Evolutionary conservation across 2,797 vertebrate genomes (phyloP).

Genomic region (Geotria australis): DNA sequence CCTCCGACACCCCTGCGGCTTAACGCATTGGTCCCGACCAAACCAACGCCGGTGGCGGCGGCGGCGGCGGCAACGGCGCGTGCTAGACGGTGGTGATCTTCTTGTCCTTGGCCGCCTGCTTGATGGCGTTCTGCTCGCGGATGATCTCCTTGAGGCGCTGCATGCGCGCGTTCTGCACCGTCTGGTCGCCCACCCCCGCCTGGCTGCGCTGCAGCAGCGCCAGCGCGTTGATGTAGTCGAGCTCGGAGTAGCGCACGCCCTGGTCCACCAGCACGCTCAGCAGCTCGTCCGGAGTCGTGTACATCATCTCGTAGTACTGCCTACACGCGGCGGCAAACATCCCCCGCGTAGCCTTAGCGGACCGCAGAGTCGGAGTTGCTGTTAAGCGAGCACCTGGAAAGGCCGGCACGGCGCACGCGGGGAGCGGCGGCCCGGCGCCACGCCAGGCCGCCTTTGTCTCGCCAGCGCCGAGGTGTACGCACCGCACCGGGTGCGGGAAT

Average conservation of each 20-base stretch:
- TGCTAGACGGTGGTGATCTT: slow-evolving; percentile 74
- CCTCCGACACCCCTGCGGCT: background rate
- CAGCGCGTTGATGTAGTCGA: slow-evolving; percentile 86
- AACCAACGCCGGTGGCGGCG: background rate
- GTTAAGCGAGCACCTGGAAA: no score
- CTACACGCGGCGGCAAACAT: slow-evolving; percentile 11
- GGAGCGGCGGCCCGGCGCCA: no score
- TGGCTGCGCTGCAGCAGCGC: slow-evolving; percentile 80
- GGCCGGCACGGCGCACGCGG: no score
- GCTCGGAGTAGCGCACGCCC: slow-evolving; percentile 68
- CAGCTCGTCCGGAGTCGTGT: slow-evolving; percentile 79
- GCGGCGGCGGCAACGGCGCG: background rate
- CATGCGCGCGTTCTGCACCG: slow-evolving; percentile 58
- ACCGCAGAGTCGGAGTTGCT: no score
- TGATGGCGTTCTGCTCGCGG: slow-evolving; percentile 88
- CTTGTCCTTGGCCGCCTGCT: slow-evolving; percentile 95
- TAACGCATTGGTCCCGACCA: background rate
- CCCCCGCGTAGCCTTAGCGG: background rate
- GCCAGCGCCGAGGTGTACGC: no score
- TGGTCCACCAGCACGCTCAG: slow-evolving; percentile 92
- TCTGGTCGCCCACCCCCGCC: slow-evolving; percentile 74
- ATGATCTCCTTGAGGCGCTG: slow-evolving; percentile 94
- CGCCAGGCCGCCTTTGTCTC: no score
- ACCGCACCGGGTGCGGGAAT: no score
- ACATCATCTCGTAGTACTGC: slow-evolving; percentile 97